phyloP scores from a whole-genome alignment of 64 coral and sea anemone genomes.

The Actinia equina region DNA sequence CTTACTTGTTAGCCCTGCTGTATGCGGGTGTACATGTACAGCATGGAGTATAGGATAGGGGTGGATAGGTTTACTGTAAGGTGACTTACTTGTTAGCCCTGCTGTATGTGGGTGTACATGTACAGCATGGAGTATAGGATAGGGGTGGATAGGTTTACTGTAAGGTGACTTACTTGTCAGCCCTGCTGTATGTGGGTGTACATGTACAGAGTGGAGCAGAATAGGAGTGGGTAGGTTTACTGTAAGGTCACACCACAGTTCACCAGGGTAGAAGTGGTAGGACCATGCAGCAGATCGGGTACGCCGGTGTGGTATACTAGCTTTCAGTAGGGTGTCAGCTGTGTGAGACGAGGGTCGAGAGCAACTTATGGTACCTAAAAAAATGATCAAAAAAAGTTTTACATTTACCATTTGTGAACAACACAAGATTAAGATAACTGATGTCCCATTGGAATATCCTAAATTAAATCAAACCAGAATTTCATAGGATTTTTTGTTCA shows the following conservation, averaged over 20 bases:
- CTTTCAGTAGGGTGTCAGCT: constrained; percentile 77
- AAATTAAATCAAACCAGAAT: too few species aligned
- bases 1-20: neutral
- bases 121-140: constrained; percentile 77
- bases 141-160: constrained; percentile 64
- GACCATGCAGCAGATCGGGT: constrained; percentile 89
- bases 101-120: constrained; percentile 78
- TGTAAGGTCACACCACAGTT: constrained; percentile 83
- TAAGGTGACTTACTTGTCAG: constrained; percentile 82
- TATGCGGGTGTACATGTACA: too few species aligned
- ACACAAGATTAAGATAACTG: neutral
- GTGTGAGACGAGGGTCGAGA: constrained; percentile 59
- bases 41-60: neutral
- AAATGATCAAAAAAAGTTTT: neutral
- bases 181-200: constrained; percentile 78
- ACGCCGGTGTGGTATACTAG: constrained; percentile 67
- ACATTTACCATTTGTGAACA: neutral
- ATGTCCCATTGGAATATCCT: too few species aligned
- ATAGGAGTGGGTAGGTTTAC: constrained; percentile 77
- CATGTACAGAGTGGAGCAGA: constrained; percentile 69
- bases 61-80: neutral
- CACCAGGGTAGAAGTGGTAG: constrained; percentile 74
- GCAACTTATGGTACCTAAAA: constrained; percentile 71
- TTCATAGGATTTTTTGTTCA: too few species aligned
- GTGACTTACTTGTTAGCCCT: constrained; percentile 82